Conservation (phyloP, 2,797 vertebrate genomes). For the Sebastes diploproa region DNA sequence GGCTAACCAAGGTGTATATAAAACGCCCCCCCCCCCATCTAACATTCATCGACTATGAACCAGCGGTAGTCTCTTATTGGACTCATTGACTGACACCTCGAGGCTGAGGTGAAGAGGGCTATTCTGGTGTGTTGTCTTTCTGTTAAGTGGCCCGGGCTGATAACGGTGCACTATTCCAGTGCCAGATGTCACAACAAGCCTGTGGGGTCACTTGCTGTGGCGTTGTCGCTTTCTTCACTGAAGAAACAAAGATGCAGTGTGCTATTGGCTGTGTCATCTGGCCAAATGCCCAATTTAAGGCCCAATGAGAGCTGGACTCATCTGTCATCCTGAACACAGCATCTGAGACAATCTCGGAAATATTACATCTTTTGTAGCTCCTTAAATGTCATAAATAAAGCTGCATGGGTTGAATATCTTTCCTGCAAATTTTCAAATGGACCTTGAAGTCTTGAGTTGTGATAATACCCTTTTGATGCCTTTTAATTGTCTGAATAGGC, state of each 20-base stretch:
- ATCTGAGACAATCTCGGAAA: background rate
- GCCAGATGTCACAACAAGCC: conserved; percentile 75
- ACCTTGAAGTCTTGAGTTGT: background rate
- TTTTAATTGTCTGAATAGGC: conserved; percentile 10
- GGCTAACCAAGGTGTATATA: background rate
- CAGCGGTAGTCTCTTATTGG: conserved; percentile 5
- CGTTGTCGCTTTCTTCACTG: conserved; percentile 65
- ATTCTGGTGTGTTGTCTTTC: conserved; percentile 59
- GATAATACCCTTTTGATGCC: background rate
- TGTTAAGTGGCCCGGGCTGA: conserved; percentile 65
- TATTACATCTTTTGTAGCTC: background rate
- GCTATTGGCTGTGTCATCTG: conserved; percentile 77
- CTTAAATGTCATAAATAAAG: background rate
- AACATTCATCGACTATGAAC: background rate
- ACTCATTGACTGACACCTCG: conserved; percentile 51
- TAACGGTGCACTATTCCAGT: conserved; percentile 66
- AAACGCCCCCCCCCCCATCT: background rate
- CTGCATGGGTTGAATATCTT: background rate
- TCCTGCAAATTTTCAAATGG: background rate
- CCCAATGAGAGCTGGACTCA: conserved; percentile 22
- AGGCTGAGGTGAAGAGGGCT: conserved; percentile 65
- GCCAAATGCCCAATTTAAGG: conserved; percentile 63
- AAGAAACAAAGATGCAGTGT: conserved; percentile 79
- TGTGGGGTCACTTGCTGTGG: conserved; percentile 60
- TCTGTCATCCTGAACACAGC: conserved; percentile 15